Base-by-base conservation (phyloP, 2,113 vertebrate genomes). In the Dasypus novemcinctus region DNA sequence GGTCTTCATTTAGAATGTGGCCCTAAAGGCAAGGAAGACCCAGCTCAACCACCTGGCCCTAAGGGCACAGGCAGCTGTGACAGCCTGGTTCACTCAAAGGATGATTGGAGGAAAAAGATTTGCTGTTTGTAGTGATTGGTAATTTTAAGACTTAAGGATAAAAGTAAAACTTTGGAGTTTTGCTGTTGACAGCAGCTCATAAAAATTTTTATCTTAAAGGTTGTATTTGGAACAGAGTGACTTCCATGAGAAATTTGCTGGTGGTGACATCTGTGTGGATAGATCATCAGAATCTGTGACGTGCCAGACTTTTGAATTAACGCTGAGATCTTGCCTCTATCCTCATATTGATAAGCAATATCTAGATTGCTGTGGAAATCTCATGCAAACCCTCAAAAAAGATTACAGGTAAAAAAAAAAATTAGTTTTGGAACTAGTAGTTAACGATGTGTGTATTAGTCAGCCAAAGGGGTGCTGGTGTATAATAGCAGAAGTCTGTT, bases 281-380 rank as follows among this genome's bases (percentile, higher is more conserved):
- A 99, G 99, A 72, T 99, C 99, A 0, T 99, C 99, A 4, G 99
- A 99, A 97, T 99, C 99, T 0, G 99, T 99, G 96, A 99, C 99
- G 1, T 99, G 99, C 97, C 99, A 99, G 97, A 99, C 99, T 1
- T 99, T 99, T 12, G 99, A 99, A 96, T 98, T 99, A 95, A 99
- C 99, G 0, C 72, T 99, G 96, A 99, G 99, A 29, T 99, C 99
- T 89, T 99, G 99, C 79, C 99, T 99, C 91, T 99, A 99, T 95
- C 99, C 99, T 0, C 99, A 99, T 96, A 99, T 99, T 92, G 98
- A 99, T 96, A 98, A 98, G 92, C 98, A 99, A n/a, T 99, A 99
- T 97, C 98, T 99, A 20, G 98, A 99, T 94, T 99, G 99, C 98
- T 99, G 99, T 96, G 99, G 99, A 43, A 99, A 99, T 97, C 98